Conservation (phyloP, 2,888 invertebrate species). For the Sthenelais limicola region DNA sequence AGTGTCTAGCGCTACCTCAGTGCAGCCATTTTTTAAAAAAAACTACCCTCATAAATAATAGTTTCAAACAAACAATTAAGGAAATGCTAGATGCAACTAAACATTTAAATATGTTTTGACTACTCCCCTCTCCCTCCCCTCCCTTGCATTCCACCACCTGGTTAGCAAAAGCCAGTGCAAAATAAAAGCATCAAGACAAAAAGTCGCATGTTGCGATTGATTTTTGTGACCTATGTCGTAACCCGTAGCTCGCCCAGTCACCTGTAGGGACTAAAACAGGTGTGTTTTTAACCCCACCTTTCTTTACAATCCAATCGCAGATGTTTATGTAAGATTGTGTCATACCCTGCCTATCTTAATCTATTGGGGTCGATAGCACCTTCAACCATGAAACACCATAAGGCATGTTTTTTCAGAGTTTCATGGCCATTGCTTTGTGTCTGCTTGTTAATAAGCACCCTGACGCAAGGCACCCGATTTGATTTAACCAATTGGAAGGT, state of each 20-base stretch:
- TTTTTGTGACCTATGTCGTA: not conserved
- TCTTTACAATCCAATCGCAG: not conserved
- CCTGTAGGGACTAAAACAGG: slow-evolving; percentile 22
- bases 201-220: too few species aligned
- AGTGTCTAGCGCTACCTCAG: too few species aligned
- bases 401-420: slow-evolving; percentile 15
- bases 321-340: slow-evolving; percentile 35
- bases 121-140: too few species aligned
- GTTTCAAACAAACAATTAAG: too few species aligned
- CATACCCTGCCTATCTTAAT: slow-evolving; percentile 16
- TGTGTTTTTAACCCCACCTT: slow-evolving; percentile 6
- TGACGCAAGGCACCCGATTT: not conserved
- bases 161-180: too few species aligned
- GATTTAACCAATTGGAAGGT: not conserved
- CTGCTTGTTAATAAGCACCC: slow-evolving; percentile 19
- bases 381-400: slow-evolving; percentile 21
- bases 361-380: not conserved
- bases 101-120: too few species aligned
- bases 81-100: too few species aligned
- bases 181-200: too few species aligned
- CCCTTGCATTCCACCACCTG: too few species aligned
- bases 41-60: too few species aligned
- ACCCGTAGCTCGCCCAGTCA: slow-evolving; percentile 10
- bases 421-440: too few species aligned
- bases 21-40: too few species aligned